Base-by-base conservation (phyloP, 2,888 invertebrate genomes). In the Chymomyza procnemis region DNA sequence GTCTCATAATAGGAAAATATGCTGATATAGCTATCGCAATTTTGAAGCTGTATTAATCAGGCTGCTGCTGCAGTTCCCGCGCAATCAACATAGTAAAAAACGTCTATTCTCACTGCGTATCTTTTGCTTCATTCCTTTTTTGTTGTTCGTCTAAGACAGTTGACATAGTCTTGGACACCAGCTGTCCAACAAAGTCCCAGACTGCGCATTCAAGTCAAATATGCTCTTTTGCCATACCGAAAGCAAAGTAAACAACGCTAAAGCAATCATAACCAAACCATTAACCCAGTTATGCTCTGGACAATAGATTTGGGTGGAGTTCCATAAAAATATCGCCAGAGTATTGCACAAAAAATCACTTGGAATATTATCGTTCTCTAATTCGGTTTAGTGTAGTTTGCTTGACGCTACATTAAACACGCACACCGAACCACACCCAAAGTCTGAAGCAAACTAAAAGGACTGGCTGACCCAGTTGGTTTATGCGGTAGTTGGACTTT, bases 261-360 rank as follows among this genome's bases (percentile, higher is more conserved):
- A 71, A 64, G 63, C 78, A 79, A 79, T 80, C 81, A 76, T 74
- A 69, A 71, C 62, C 66, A 57, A 70, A 66, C 81, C 79, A 81
- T 79, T 79, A 79, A 74, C 82, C 79, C 79, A 79, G 71, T 73
- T 81, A 69, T 41, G 41, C 66, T 50, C 61, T 56, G 71, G 69
- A 41, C 59, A 67, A 63, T 18, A 50, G 48, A 16, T 50, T 8
- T 8, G 48, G 48, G 16, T 50, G 16, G 48, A 18, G 48, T 18
- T n/a, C 12, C 34, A 41, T 12, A 41, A 41, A 3, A 12, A 41
- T 12, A 41, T 41, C 34, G 34, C 9, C 9, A 41, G 34, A 41
- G 34, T 41, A 41, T 41, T 41, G 34, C 60, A 50, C 58, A 63
- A 57, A 66, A n/a, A 67, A 68, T 76, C 73, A 71, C 64, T 64